Conservation (phyloP, 2,888 invertebrate genomes). For the Blastobasis lacticolella region DNA sequence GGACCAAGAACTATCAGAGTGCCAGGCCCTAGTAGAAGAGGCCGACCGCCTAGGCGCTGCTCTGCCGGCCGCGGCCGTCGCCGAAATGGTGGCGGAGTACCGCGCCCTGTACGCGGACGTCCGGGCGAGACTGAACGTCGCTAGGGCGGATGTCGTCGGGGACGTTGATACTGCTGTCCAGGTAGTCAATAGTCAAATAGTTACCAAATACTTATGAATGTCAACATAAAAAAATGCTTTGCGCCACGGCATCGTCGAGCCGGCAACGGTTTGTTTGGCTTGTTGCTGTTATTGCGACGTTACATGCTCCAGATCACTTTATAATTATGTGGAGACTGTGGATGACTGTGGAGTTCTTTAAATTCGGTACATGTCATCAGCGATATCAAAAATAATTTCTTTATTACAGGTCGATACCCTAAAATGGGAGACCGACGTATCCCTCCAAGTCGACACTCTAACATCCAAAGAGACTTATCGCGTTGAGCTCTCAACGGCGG, state of each 20-base stretch:
- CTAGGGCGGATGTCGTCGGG: constrained; percentile 45
- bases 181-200: constrained; percentile 23
- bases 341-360: no score
- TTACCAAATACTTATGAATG: no score
- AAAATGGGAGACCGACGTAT: constrained; percentile 83
- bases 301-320: no score
- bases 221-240: no score
- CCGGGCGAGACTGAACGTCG: constrained; percentile 41
- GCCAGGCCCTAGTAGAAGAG: constrained; percentile 45
- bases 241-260: no score
- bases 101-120: constrained; percentile 53
- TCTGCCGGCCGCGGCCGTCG: constrained; percentile 35
- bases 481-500: constrained; percentile 82
- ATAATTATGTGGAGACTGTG: no score
- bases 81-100: constrained; percentile 57
- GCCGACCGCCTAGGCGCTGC: constrained; percentile 48
- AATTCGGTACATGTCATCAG: no score
- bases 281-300: no score
- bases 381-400: not conserved
- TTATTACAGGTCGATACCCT: constrained; percentile 80
- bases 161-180: constrained; percentile 62
- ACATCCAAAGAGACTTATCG: constrained; percentile 89
- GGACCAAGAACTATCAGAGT: constrained; percentile 50
- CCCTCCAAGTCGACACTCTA: constrained; percentile 88
- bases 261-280: no score